These are phyloP conservation scores for Dufourea novaeangliae DNA, from an alignment of 1,140 invertebrate species.

Conservation along the genomic window DNA sequence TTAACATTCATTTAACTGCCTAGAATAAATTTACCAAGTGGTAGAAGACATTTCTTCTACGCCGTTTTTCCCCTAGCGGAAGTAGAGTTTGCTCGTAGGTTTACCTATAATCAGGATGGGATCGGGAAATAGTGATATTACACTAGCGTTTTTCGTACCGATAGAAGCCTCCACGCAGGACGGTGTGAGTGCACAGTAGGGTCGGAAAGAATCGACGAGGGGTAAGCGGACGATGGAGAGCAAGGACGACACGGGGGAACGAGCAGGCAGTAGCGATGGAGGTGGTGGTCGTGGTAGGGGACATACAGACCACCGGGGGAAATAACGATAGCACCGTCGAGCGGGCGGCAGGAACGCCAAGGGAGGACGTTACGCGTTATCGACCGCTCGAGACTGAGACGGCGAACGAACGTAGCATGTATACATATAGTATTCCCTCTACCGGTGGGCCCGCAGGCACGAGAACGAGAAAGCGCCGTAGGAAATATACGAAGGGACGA, in stretches of 20 bases:
- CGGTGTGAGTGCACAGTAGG: too few relatives aligned
- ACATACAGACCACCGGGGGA: slow-evolving; percentile 64
- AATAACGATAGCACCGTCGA: slow-evolving; percentile 70
- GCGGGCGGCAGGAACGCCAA: slow-evolving; percentile 57
- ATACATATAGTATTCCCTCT: too few relatives aligned
- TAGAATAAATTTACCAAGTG: too few relatives aligned
- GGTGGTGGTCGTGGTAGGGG: slow-evolving; percentile 41
- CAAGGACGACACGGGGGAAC: slow-evolving; percentile 44
- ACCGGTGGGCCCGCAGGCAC: slow-evolving; percentile 27
- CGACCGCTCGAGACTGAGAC: slow-evolving; percentile 72
- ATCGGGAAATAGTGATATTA: slow-evolving; percentile 21
- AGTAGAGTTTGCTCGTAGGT: too few relatives aligned
- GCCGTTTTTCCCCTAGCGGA: too few relatives aligned
- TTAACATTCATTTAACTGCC: too few relatives aligned
- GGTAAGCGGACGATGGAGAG: slow-evolving; percentile 42
- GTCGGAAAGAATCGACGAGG: slow-evolving; percentile 22
- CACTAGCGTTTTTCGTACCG: slow-evolving; percentile 18
- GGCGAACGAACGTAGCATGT: slow-evolving; percentile 51
- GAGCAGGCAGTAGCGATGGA: slow-evolving; percentile 42
- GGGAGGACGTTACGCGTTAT: slow-evolving; percentile 73
- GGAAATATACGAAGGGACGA: slow-evolving; percentile 63
- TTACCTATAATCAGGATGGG: not conserved
- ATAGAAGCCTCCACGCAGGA: not conserved
- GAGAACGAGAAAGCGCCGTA: slow-evolving; percentile 40
- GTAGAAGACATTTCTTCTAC: too few relatives aligned